These are phyloP conservation scores for Nipponacmea schrenckii DNA, from an alignment of 2,888 invertebrate genomes.

Conservation along the genomic window DNA sequence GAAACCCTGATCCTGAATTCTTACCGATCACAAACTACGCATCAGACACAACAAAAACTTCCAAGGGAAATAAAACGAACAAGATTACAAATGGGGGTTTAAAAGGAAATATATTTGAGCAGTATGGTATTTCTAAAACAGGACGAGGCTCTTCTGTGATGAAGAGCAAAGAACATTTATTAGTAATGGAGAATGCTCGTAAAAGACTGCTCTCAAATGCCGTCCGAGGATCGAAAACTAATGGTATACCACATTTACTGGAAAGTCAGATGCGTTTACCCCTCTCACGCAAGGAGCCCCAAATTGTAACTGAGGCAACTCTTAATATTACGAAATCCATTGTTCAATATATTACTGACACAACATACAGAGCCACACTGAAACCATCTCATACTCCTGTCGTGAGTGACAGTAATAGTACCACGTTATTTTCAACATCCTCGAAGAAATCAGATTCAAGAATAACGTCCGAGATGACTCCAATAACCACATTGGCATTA, in stretches of 20 bases:
- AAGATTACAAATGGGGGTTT: background rate
- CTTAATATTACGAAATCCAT: background rate
- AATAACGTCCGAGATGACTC: background rate
- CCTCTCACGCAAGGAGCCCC: background rate
- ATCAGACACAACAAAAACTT: background rate
- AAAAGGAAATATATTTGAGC: background rate
- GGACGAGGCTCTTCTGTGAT: background rate
- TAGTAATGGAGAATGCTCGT: background rate
- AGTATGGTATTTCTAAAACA: background rate
- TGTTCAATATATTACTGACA: background rate
- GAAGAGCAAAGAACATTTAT: background rate
- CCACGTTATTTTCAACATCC: background rate
- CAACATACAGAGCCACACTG: background rate
- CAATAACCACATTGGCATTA: background rate
- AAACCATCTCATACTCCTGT: background rate
- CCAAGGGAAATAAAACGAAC: background rate
- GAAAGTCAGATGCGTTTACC: background rate
- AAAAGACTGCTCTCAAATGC: background rate
- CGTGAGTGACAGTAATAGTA: background rate
- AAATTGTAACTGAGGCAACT: background rate
- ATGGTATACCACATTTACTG: background rate
- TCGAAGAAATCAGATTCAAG: background rate
- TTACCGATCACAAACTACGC: constrained; percentile 26
- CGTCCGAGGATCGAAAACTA: background rate
- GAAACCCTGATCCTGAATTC: constrained; percentile 33